A percentile compares a stretch with the other conserved stretches of the same genome.
These are phyloP conservation scores for Stichodactyla mertensii DNA, from an alignment of 64 coral and sea anemone genomes.

Conservation along the genomic window DNA sequence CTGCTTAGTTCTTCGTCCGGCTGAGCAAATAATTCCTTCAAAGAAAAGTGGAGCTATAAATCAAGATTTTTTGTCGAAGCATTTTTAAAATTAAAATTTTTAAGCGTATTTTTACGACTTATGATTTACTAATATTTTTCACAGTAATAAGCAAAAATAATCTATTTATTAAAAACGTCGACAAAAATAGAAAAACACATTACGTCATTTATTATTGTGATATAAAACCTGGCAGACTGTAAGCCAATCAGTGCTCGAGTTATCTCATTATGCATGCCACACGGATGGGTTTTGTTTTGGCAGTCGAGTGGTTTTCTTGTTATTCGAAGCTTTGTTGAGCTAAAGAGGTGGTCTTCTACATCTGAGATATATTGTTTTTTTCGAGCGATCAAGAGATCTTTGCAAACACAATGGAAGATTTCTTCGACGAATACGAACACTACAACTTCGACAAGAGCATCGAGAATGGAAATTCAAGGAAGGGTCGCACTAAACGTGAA, in stretches of 20 bases:
- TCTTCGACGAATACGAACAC: conserved; percentile 83
- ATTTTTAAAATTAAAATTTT: background rate
- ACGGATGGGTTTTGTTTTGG: conserved; percentile 1
- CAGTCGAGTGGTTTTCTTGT: background rate
- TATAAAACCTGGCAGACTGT: background rate
- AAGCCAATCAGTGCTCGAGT: background rate
- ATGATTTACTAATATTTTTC: too few relatives aligned
- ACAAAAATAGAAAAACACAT: background rate
- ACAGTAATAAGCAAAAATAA: background rate
- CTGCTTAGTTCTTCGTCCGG: too few relatives aligned
- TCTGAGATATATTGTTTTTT: background rate
- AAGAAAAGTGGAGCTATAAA: too few relatives aligned
- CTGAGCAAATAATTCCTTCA: too few relatives aligned
- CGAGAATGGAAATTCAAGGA: conserved; percentile 39
- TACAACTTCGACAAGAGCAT: conserved; percentile 70
- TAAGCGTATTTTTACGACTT: too few relatives aligned
- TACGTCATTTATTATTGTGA: conserved; percentile 3
- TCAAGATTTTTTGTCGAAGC: background rate
- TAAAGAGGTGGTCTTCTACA: background rate
- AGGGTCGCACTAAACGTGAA: conserved; percentile 65
- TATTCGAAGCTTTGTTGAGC: background rate
- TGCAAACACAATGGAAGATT: conserved; percentile 46
- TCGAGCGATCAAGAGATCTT: background rate
- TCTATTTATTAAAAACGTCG: background rate
- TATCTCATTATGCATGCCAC: conserved; percentile 8